Percentiles rank a stretch among this genome's conserved stretches.
phyloP scores from a whole-genome alignment of 2,888 invertebrate genomes.

The Hylaea fasciaria region DNA sequence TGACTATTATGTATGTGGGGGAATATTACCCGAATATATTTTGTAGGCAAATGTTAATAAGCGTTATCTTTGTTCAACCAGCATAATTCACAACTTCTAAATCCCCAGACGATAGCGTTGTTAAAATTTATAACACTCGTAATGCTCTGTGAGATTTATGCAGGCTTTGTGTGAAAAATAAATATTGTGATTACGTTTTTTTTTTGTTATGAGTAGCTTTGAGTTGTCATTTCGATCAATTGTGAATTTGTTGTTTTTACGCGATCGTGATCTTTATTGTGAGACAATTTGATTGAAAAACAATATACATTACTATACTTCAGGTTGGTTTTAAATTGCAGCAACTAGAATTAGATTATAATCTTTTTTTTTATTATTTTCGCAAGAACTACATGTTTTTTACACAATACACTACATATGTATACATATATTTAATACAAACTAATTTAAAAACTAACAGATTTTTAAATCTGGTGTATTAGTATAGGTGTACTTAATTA shows the following conservation, averaged over 20 bases:
- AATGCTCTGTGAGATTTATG: conserved; percentile 35
- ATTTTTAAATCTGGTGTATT: too few species aligned
- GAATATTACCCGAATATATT: conserved; percentile 20
- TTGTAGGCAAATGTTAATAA: conserved; percentile 32
- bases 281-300: too few species aligned
- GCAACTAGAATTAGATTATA: too few species aligned
- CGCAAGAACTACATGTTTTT: too few species aligned
- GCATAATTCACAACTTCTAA: conserved; percentile 40
- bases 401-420: too few species aligned
- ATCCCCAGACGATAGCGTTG: conserved; percentile 35
- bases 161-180: conserved; percentile 8
- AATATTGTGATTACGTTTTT: conserved; percentile 7
- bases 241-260: neutral
- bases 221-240: neutral
- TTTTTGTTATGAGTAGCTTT: neutral
- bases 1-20: too few species aligned
- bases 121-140: conserved; percentile 39
- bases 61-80: conserved; percentile 31
- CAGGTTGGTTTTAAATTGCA: too few species aligned
- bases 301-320: too few species aligned
- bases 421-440: too few species aligned
- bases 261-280: neutral
- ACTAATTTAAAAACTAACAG: too few species aligned
- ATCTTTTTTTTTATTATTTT: too few species aligned
- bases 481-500: too few species aligned